Percentiles rank a stretch among this genome's conserved stretches.
phyloP scores from a whole-genome alignment of 2,888 invertebrate genomes.

The Glaucopsyche alexis region DNA sequence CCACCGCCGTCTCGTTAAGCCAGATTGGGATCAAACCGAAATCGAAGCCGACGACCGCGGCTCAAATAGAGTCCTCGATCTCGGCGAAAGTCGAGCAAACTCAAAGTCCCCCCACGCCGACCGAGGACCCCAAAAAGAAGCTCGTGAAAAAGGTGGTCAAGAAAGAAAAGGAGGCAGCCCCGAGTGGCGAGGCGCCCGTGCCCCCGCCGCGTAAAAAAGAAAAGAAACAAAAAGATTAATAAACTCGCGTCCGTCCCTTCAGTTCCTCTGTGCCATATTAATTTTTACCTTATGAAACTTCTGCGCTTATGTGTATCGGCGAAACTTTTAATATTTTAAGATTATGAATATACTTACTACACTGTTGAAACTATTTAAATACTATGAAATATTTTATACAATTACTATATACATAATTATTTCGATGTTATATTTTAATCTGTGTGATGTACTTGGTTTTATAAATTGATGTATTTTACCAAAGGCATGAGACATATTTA shows the following conservation, averaged over 20 bases:
- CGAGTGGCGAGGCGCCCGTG: slow-evolving; percentile 65
- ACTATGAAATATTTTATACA: slow-evolving; percentile 51
- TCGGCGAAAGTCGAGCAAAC: slow-evolving; percentile 45
- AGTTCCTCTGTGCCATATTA: slow-evolving; percentile 76
- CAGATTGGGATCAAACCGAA: slow-evolving; percentile 72
- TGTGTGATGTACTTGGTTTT: slow-evolving; percentile 42
- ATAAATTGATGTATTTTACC: slow-evolving; percentile 50
- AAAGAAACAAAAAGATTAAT: slow-evolving; percentile 78
- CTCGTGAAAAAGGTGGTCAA: slow-evolving; percentile 75
- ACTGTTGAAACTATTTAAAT: slow-evolving; percentile 54
- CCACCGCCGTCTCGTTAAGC: slow-evolving; percentile 71
- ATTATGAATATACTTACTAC: slow-evolving; percentile 56
- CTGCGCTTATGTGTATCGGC: slow-evolving; percentile 70
- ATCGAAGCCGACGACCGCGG: slow-evolving; percentile 60
- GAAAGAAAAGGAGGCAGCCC: slow-evolving; percentile 70
- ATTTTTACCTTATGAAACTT: slow-evolving; percentile 54
- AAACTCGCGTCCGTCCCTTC: slow-evolving; percentile 56
- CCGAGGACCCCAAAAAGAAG: slow-evolving; percentile 62
- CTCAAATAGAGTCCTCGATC: slow-evolving; percentile 67
- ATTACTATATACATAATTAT: slow-evolving; percentile 43
- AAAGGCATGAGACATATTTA: slow-evolving; percentile 67
- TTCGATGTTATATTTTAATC: slow-evolving; percentile 44
- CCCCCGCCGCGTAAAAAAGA: slow-evolving; percentile 79
- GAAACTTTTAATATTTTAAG: slow-evolving; percentile 62
- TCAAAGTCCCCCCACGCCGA: slow-evolving; percentile 39